phyloP scores from a whole-genome alignment of 2,888 invertebrate genomes.

The Spilarctia lutea region DNA sequence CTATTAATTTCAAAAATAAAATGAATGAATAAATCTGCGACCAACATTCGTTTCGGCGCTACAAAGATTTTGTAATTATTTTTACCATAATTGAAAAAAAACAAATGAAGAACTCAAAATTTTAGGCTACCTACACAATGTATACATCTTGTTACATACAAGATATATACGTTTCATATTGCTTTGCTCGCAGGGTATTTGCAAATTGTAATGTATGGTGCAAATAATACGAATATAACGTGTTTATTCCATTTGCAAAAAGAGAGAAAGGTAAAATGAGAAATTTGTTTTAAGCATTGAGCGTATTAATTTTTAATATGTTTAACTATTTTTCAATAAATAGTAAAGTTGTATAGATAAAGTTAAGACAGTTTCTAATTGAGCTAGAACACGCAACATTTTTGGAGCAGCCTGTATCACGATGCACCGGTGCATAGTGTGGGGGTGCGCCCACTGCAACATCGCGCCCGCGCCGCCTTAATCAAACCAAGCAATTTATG shows the following conservation, averaged over 20 bases:
- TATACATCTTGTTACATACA: neutral
- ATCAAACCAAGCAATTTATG: constrained; percentile 85
- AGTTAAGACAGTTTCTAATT: neutral
- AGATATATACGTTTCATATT: neutral
- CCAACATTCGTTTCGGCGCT: neutral
- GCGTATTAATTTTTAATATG: too few species aligned
- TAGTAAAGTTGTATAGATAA: neutral
- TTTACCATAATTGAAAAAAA: too few species aligned
- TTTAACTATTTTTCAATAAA: too few species aligned
- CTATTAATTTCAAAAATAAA: neutral
- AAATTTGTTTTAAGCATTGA: too few species aligned
- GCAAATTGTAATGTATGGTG: too few species aligned
- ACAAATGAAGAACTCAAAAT: too few species aligned
- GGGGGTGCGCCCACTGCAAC: constrained; percentile 60
- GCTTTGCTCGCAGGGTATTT: too few species aligned
- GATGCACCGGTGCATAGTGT: constrained; percentile 74
- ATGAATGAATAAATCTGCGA: neutral
- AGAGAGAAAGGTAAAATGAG: too few species aligned
- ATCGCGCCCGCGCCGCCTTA: constrained; percentile 69
- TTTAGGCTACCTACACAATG: too few species aligned
- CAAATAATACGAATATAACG: too few species aligned
- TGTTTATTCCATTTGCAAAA: too few species aligned
- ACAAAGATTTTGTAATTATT: neutral
- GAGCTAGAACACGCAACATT: neutral
- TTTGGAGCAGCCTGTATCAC: constrained; percentile 60